phyloP scores from a whole-genome alignment of 2,888 invertebrate species.

The Timandra comae region DNA sequence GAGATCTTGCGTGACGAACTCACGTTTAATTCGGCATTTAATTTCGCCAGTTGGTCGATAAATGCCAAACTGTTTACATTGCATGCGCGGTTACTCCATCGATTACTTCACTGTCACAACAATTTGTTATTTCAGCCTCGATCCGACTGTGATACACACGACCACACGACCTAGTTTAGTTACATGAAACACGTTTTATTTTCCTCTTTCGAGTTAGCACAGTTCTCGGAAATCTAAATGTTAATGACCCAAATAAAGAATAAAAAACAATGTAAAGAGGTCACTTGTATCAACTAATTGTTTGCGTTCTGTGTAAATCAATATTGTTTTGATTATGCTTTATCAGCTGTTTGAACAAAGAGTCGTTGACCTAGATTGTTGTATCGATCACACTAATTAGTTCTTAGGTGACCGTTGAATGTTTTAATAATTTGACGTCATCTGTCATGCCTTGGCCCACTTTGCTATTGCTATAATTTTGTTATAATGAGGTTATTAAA shows the following conservation, averaged over 20 bases:
- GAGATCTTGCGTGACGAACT: slow-evolving; percentile 16
- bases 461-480: slow-evolving; percentile 33
- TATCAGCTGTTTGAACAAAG: slow-evolving; percentile 50
- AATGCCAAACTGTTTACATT: slow-evolving; percentile 18
- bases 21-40: slow-evolving; percentile 12
- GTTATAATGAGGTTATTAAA: slow-evolving; percentile 34
- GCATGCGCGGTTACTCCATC: slow-evolving; percentile 24
- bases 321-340: slow-evolving; percentile 29
- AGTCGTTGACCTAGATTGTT: slow-evolving; percentile 63
- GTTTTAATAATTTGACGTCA: slow-evolving; percentile 45
- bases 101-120: slow-evolving; percentile 36
- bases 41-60: slow-evolving; percentile 4
- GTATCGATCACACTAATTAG: slow-evolving; percentile 41
- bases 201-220: slow-evolving; percentile 50
- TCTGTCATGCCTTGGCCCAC: slow-evolving; percentile 52
- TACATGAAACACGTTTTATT: slow-evolving; percentile 37
- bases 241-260: slow-evolving; percentile 61
- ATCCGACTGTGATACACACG: slow-evolving; percentile 36
- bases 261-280: slow-evolving; percentile 20
- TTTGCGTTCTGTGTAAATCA: slow-evolving; percentile 14
- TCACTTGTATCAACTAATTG: slow-evolving; percentile 21
- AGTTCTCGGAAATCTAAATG: slow-evolving; percentile 55
- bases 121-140: slow-evolving; percentile 48
- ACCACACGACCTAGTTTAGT: slow-evolving; percentile 59
- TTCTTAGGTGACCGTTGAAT: slow-evolving; percentile 38